phyloP scores from a whole-genome alignment of 2,113 vertebrate genomes.

The Scalopus aquaticus region DNA sequence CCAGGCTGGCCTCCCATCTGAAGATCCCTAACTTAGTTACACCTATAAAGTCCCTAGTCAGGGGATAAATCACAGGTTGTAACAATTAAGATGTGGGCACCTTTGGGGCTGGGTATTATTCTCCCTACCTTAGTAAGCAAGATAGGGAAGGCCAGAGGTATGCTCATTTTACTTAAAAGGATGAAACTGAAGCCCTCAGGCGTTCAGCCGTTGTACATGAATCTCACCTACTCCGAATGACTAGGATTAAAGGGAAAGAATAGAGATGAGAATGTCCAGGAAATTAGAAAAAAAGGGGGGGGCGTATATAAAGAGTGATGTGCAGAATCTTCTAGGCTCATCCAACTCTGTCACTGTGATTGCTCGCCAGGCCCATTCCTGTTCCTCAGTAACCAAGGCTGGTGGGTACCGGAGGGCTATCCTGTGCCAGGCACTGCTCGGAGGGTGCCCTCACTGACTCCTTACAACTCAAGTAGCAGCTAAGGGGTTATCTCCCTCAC shows the following conservation, averaged over 20 bases:
- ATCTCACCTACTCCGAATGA: background rate
- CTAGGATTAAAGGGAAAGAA: background rate
- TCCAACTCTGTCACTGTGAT: background rate
- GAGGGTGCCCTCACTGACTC: background rate
- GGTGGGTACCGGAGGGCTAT: background rate
- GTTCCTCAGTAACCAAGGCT: background rate
- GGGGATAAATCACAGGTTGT: background rate
- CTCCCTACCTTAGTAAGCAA: background rate
- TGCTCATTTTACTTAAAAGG: background rate
- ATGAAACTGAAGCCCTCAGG: background rate
- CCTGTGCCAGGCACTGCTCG: background rate
- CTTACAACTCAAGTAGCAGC: background rate
- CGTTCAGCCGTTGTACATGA: background rate
- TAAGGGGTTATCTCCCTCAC: background rate
- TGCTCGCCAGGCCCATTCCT: background rate
- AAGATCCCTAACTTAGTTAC: constrained; percentile 8
- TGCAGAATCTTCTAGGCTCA: background rate
- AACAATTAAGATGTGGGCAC: background rate
- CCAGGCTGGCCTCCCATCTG: background rate
- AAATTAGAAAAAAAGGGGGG: background rate
- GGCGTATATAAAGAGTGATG: background rate
- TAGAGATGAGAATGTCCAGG: background rate
- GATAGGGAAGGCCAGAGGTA: background rate
- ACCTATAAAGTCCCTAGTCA: background rate
- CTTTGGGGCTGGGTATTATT: background rate